Evolutionary conservation across 1,140 invertebrate genomes (phyloP), one percentile per base, ranked within the genome.

Genomic region (Amyelois transitella): DNA sequence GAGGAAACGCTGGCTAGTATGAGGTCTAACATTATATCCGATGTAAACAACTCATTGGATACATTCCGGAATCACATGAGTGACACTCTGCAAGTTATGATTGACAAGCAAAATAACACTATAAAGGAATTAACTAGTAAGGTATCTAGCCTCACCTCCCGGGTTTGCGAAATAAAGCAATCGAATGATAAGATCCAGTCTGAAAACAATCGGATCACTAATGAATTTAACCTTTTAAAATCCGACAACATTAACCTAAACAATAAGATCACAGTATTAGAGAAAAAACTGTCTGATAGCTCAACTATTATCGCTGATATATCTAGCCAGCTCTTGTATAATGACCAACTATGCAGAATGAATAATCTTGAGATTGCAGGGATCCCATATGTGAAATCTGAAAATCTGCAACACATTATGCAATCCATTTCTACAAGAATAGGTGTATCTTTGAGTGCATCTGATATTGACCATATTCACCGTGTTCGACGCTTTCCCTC

Each of bases 311-410:
- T 48, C 1, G 21, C 19, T 18, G 45, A n/a, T 10, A 18, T 48
- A 3, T 2, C 25, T 28, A 24, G 4, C 8, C 6, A 51, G 50
- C 4, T 25, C 17, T 18, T 18, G 18, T 38, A 6, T 17, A 51
- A 51, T n/a, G 50, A 51, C 5, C 50, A 51, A 14, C 12, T 25
- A 12, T n/a, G 25, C 18, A 22, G 50, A 25, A 22, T 56, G 6
- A 57, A 57, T 18, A 57, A 57, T 44, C 12, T 57, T 10, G 55
- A 51, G 22, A 25, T 57, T 2, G 24, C 55, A 0, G 55, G 55
- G 3, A 43, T 57, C 14, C 55, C 55, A 10, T 1, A 25, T 7
- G 25, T 14, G 0, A 57, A 57, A 18, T 20, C 19, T 4, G 55
- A 57, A 51, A 57, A 57, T 21, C 49, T 57, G 45, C 6, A 51